phyloP scores from a whole-genome alignment of 1,140 invertebrate genomes.

The Cephus cinctus region DNA sequence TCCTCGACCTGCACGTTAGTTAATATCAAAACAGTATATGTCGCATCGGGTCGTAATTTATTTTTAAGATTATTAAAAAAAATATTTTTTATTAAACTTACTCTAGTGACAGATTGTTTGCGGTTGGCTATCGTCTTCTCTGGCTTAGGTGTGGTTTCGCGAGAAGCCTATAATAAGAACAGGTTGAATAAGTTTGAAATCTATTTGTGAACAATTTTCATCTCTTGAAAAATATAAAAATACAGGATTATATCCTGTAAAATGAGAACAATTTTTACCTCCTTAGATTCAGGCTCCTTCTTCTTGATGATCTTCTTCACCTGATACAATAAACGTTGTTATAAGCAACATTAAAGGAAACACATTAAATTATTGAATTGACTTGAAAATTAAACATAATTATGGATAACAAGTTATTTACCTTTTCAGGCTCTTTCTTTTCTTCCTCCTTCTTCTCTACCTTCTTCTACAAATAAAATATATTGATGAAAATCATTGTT shows the following conservation, averaged over 20 bases:
- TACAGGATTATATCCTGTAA: no score
- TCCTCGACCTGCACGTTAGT: conserved; percentile 46
- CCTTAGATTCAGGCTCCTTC: conserved; percentile 38
- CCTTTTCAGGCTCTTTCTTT: conserved; percentile 44
- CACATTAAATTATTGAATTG: conserved; percentile 9
- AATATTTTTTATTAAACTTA: conserved; percentile 20
- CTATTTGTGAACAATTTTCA: not conserved
- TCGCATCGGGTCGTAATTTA: no score
- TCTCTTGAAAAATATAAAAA: not conserved
- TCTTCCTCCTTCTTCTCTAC: conserved; percentile 38
- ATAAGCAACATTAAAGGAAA: not conserved
- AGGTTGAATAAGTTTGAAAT: not conserved
- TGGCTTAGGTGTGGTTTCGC: conserved; percentile 34
- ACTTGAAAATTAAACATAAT: conserved; percentile 16
- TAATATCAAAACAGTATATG: no score
- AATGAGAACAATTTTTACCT: conserved; percentile 20
- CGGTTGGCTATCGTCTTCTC: conserved; percentile 36
- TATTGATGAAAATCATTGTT: not conserved
- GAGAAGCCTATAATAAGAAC: conserved; percentile 20
- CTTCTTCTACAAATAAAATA: conserved; percentile 37
- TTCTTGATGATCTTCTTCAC: conserved; percentile 30
- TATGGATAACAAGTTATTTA: conserved; percentile 14
- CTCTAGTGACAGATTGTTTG: conserved; percentile 44
- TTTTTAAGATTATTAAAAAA: no score
- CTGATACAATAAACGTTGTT: conserved; percentile 11